phyloP scores from a whole-genome alignment of 2,888 invertebrate species.

The Stenotaenia linearis region DNA sequence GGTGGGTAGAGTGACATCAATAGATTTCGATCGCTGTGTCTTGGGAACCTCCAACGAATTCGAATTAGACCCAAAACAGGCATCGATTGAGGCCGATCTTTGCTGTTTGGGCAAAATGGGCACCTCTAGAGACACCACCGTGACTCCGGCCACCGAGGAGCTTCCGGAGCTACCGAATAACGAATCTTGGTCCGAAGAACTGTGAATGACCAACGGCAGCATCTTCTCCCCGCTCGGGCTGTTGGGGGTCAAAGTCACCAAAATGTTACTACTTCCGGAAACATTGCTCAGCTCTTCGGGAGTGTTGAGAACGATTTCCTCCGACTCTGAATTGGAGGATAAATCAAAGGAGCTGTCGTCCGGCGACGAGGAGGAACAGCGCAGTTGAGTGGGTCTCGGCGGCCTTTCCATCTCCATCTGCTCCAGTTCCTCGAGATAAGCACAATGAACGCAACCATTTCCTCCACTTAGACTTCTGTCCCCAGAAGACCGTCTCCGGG shows the following conservation, averaged over 20 bases:
- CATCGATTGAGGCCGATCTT: constrained; percentile 80
- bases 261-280: constrained; percentile 47
- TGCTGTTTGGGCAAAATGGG: constrained; percentile 71
- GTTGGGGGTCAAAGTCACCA: constrained; percentile 60
- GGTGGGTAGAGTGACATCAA: constrained; percentile 80
- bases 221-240: constrained; percentile 41
- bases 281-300: constrained; percentile 24
- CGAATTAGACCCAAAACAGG: constrained; percentile 68
- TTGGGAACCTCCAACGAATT: constrained; percentile 53
- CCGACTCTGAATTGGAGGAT: neutral
- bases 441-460: constrained; percentile 38
- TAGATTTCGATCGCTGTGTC: constrained; percentile 67
- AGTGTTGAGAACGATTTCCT: neutral
- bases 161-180: constrained; percentile 40
- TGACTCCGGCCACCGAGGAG: constrained; percentile 50
- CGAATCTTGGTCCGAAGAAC: constrained; percentile 36
- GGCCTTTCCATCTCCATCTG: constrained; percentile 33
- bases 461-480: constrained; percentile 24
- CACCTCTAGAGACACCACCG: constrained; percentile 70
- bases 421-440: constrained; percentile 38
- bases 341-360: constrained; percentile 34
- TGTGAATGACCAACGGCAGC: constrained; percentile 29
- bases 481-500: constrained; percentile 28
- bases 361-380: constrained; percentile 32
- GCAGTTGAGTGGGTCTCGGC: neutral